Evolutionary conservation across 2,113 vertebrate genomes (phyloP).

Genomic region (Shinisaurus crocodilurus): DNA sequence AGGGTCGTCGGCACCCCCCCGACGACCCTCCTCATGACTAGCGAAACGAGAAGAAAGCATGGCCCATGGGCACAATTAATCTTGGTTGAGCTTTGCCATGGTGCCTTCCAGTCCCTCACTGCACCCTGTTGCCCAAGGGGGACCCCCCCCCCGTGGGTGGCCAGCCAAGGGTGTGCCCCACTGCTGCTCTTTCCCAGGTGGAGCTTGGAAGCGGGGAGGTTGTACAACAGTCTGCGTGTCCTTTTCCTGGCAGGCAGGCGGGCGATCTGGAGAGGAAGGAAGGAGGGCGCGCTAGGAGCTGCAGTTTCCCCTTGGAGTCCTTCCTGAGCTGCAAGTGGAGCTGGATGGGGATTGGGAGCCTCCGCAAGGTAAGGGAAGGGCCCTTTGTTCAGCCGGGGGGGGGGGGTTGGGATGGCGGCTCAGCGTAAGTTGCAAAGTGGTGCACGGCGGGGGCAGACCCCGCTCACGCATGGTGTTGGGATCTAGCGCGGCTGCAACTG

Average conservation of each 20-base stretch:
- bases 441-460: too few species aligned
- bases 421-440: not conserved
- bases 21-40: not conserved
- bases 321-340: not conserved
- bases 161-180: too few species aligned
- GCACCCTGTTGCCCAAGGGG: not conserved
- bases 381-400: too few species aligned
- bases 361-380: not conserved
- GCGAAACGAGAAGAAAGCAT: not conserved
- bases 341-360: not conserved
- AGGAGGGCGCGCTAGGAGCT: slow-evolving; percentile 48
- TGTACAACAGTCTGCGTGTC: not conserved
- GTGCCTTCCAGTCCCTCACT: not conserved
- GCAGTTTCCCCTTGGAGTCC: slow-evolving; percentile 23
- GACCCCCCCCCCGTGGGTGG: too few species aligned
- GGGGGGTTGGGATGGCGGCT: too few species aligned
- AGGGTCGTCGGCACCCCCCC: too few species aligned
- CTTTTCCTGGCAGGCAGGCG: slow-evolving; percentile 54
- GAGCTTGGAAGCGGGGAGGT: too few species aligned
- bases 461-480: not conserved
- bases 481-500: too few species aligned
- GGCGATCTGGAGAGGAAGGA: not conserved
- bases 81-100: too few species aligned
- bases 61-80: too few species aligned
- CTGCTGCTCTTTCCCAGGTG: too few species aligned